Conservation (phyloP, 2,113 vertebrate genomes). For the Sander lucioperca region DNA sequence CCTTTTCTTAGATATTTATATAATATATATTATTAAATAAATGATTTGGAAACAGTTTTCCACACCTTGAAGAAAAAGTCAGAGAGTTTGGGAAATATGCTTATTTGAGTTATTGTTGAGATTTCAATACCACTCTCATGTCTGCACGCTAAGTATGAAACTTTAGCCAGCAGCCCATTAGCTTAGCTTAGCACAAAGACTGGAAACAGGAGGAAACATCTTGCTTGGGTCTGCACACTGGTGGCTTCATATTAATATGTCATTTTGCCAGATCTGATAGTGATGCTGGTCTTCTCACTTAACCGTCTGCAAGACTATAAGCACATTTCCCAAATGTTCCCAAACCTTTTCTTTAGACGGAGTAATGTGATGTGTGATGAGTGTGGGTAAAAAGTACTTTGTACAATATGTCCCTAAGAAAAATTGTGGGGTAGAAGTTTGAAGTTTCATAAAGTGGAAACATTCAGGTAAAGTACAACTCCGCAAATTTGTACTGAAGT, state of each 20-base stretch:
- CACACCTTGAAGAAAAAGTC: background rate
- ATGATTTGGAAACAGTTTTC: background rate
- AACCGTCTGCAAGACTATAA: no score
- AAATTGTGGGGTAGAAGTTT: background rate
- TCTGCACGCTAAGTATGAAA: no score
- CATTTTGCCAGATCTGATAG: no score
- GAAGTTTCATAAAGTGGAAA: background rate
- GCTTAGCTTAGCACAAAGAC: background rate
- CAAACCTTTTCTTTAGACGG: no score
- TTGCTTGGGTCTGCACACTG: background rate
- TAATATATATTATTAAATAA: no score
- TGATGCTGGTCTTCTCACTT: no score
- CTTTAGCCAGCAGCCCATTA: background rate
- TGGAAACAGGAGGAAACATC: background rate
- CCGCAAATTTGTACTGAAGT: background rate
- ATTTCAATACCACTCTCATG: no score
- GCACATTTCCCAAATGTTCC: no score
- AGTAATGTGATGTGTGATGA: no score
- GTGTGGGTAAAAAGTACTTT: no score
- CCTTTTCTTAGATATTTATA: background rate
- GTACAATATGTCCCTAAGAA: background rate
- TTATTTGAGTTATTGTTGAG: background rate
- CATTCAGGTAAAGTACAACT: background rate
- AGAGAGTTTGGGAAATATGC: background rate
- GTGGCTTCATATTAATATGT: no score